These are phyloP conservation scores for Allolobophora icterica DNA, from an alignment of 2,888 invertebrate species.

Conservation along the genomic window DNA sequence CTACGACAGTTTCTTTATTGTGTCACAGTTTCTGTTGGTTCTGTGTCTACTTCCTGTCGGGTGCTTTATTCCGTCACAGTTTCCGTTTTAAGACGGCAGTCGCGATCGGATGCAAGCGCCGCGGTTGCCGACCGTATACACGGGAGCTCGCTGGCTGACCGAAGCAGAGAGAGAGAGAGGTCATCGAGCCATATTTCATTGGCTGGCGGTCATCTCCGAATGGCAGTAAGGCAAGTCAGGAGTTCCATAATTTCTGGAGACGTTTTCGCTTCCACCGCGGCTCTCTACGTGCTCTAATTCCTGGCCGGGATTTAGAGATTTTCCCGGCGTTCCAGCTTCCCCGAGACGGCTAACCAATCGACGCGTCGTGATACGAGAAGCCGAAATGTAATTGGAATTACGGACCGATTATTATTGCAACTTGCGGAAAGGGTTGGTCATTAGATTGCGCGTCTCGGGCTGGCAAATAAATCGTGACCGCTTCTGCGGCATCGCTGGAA, in stretches of 20 bases:
- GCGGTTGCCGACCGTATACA: background rate
- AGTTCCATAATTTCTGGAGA: slow-evolving; percentile 11
- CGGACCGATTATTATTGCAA: background rate
- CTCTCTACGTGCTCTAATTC: background rate
- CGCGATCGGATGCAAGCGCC: background rate
- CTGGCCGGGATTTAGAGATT: background rate
- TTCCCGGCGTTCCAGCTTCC: background rate
- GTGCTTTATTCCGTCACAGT: slow-evolving; percentile 3
- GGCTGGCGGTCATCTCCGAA: background rate
- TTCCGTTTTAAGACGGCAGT: background rate
- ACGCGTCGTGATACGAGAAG: background rate
- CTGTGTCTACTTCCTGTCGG: background rate
- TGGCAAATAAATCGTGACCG: background rate
- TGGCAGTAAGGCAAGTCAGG: background rate
- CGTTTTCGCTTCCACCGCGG: background rate
- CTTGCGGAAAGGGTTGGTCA: slow-evolving; percentile 8
- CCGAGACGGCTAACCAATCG: background rate
- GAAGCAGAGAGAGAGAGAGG: background rate
- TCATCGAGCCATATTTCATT: background rate
- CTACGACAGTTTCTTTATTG: background rate
- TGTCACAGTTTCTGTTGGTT: background rate
- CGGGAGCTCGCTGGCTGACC: background rate
- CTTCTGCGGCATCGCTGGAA: background rate
- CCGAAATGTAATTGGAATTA: background rate
- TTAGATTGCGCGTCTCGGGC: background rate